Evolutionary conservation across 2,113 vertebrate species (phyloP).

Genomic region (Panthera tigris): DNA sequence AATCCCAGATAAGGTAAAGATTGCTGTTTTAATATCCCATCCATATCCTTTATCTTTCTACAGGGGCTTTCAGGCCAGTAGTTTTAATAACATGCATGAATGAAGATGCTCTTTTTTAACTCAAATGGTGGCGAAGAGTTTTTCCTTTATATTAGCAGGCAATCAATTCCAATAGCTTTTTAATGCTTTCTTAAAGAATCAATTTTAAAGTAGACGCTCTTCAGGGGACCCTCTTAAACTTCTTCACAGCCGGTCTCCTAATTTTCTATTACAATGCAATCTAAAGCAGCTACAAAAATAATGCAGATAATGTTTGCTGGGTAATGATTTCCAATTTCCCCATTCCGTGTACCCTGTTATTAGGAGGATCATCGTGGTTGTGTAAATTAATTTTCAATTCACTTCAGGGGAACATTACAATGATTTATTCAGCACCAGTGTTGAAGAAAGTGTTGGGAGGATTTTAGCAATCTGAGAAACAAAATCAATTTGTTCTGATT

Average conservation of each 20-base stretch:
- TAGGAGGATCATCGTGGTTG: constrained; percentile 92
- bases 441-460: constrained; percentile 87
- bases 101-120: constrained; percentile 90
- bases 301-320: constrained; percentile 94
- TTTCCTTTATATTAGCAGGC: constrained; percentile 91
- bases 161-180: constrained; percentile 94
- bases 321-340: constrained; percentile 96
- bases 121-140: constrained; percentile 88
- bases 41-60: constrained; percentile 90
- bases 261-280: constrained; percentile 91
- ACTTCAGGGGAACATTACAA: constrained; percentile 92
- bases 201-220: constrained; percentile 90
- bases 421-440: constrained; percentile 90
- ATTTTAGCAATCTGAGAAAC: constrained; percentile 88
- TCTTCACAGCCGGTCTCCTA: constrained; percentile 88
- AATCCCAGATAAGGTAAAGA: constrained; percentile 88
- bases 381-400: constrained; percentile 97
- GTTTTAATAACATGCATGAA: constrained; percentile 97
- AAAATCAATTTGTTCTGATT: constrained; percentile 91
- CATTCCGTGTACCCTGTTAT: constrained; percentile 91
- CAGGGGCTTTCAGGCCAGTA: constrained; percentile 89
- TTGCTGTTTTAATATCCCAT: constrained; percentile 89
- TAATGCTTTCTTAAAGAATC: constrained; percentile 92
- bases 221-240: constrained; percentile 88
- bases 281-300: constrained; percentile 91